Evolutionary conservation across 2,888 invertebrate genomes (phyloP), one percentile per base, ranked within the genome.

Genomic region (Ochlodes sylvanus): DNA sequence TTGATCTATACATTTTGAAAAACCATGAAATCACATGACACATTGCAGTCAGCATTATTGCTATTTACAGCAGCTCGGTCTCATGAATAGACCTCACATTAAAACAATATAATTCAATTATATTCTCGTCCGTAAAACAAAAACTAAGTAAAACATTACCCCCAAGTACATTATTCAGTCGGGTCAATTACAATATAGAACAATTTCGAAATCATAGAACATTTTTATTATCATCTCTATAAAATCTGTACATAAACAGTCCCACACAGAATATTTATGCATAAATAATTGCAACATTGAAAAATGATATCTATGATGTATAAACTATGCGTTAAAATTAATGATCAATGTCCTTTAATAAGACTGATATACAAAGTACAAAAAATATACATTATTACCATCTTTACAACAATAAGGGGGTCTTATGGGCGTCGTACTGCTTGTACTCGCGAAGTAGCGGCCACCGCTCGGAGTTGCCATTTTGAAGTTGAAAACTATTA

Each of bases 361-460:
- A 81, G 87, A 81, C 84, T 78, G 84, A 87, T 92, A 88, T 90
- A 89, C 87, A 89, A 84, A 88, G 88, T 91, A 89, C 85, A 89
- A 91, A 91, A 92, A 91, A 92, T 92, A 89, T 92, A 92, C 92
- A 92, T 81, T 86, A 87, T 86, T 83, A 83, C 82, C 80, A 81
- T 78, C 75, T 83, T 82, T 79, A 84, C 84, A 85, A 83, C 82
- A 79, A 79, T 73, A 72, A 72, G 72, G 67, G 63, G 71, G 73
- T 71, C 56, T 64, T 68, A 68, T 69, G 52, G 44, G 54, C 27
- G 61, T 61, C 42, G 17, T 7, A 32, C 19, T 47, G 47, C 47
- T 50, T 21, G 15, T 27, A 41, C 15, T 65, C 17, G 17, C 32
- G 47, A 34, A 34, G 34, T 21, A 19, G 7, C 27, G 17, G 12